Base-by-base conservation (phyloP, 2,797 vertebrate species). In the Pangasius sanitwongsei region DNA sequence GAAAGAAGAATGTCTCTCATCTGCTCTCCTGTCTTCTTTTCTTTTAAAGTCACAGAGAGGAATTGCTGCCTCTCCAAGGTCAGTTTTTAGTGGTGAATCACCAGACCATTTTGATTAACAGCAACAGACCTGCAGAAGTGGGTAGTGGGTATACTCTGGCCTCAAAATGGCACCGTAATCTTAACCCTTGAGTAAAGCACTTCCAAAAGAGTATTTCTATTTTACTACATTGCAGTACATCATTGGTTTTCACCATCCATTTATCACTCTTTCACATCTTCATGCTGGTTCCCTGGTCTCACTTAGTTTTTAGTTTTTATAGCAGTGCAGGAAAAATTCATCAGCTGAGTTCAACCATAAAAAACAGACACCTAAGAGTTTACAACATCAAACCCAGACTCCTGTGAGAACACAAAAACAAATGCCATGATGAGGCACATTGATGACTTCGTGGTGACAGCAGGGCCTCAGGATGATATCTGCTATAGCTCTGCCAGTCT, bases 371-470 rank as follows among this genome's bases (percentile, higher is more conserved):
- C 78, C 57, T 63, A 44, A 63, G 78, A 81, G 81, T 63, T 25
- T 16, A 63, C 37, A 83, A 83, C 34, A 44, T 82, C 55, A 13
- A 44, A 83, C 57, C 23, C 34, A 63, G 81, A 83, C 37, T 63
- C 34, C 57, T 44, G 16, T 44, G 81, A 83, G 81, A 63, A 63
- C 37, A 28, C 55, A 37, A 81, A 81, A 81, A 57, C 53, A 44
- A 41, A 44, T 12, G 13, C 23, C 34, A 50, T 20, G 37, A 75
- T 44, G 69, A 74, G n/a, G 6, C 11, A 6, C 15, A n/a, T 16
- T 74, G 69, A 75, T 74, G 70, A 57, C 37, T 86, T 86, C 0
- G 57, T 86, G 72, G 78, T 91, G 91, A 91, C 89, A 91, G 88
- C 34, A 34, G n/a, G 83, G 74, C 87, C 75, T 37, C 25, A 34